Conservation (phyloP, 2,797 vertebrate species). For the Euphonia xanthogaster region DNA sequence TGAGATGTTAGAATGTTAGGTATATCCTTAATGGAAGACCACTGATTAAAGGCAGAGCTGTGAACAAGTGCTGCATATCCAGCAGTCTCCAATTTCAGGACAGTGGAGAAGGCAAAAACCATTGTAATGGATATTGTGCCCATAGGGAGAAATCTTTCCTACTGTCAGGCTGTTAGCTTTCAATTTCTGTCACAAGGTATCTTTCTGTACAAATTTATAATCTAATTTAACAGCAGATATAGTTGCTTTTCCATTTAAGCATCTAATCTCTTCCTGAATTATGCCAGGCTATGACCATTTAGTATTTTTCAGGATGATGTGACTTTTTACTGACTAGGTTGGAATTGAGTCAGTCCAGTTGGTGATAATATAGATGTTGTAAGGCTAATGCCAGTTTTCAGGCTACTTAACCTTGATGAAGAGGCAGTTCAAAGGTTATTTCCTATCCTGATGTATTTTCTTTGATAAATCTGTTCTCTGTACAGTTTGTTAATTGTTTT, state of each 20-base stretch:
- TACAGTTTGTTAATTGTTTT: not conserved
- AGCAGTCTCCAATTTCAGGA: not conserved
- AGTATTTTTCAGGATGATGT: not conserved
- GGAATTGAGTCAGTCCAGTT: not conserved
- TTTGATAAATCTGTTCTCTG: not conserved
- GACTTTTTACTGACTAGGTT: not conserved
- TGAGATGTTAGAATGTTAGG: not conserved
- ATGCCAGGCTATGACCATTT: not conserved
- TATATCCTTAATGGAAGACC: not conserved
- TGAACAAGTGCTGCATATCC: not conserved
- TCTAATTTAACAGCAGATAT: not conserved
- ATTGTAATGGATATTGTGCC: not conserved
- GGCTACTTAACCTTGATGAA: not conserved
- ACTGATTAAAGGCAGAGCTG: not conserved
- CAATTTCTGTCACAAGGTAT: not conserved
- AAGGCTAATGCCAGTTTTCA: not conserved
- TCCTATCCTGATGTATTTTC: not conserved
- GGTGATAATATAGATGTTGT: not conserved
- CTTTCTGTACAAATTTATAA: not conserved
- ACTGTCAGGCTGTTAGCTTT: not conserved
- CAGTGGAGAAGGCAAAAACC: not conserved
- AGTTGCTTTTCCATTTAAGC: conserved; percentile 4
- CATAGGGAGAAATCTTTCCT: not conserved
- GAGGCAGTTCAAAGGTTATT: not conserved
- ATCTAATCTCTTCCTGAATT: not conserved